These are phyloP conservation scores for Chloroclystis v-ata DNA, from an alignment of 2,888 invertebrate species.

Conservation along the genomic window DNA sequence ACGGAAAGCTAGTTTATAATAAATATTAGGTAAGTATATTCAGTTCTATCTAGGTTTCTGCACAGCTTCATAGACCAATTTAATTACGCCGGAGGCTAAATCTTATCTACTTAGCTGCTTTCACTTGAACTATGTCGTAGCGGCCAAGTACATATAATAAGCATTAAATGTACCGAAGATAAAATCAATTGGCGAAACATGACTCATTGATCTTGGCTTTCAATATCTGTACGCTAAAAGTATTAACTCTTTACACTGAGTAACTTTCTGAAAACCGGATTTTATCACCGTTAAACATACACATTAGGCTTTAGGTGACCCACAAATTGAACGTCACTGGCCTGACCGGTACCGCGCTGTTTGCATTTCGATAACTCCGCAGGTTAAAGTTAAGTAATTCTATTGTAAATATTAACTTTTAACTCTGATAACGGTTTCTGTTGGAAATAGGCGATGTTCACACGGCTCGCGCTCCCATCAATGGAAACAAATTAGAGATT, in stretches of 20 bases:
- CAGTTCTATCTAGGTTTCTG: conserved; percentile 11
- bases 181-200: conserved; percentile 33
- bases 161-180: neutral
- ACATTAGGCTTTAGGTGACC: conserved; percentile 57
- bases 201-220: conserved; percentile 23
- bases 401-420: conserved; percentile 38
- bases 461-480: conserved; percentile 16
- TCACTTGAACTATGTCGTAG: conserved; percentile 36
- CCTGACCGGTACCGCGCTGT: conserved; percentile 35
- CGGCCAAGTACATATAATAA: neutral
- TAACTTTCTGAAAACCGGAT: conserved; percentile 51
- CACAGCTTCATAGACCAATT: conserved; percentile 21
- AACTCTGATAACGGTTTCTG: conserved; percentile 39
- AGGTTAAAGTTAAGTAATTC: conserved; percentile 35
- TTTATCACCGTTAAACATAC: conserved; percentile 60
- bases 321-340: conserved; percentile 50
- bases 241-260: conserved; percentile 32
- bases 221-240: conserved; percentile 32
- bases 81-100: conserved; percentile 17
- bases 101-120: conserved; percentile 44
- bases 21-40: neutral
- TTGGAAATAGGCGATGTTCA: conserved; percentile 37
- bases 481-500: conserved; percentile 12
- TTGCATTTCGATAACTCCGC: conserved; percentile 56
- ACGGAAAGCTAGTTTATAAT: no score